Base-by-base conservation (phyloP, 1,140 invertebrate genomes). In the Megathymus violae region DNA sequence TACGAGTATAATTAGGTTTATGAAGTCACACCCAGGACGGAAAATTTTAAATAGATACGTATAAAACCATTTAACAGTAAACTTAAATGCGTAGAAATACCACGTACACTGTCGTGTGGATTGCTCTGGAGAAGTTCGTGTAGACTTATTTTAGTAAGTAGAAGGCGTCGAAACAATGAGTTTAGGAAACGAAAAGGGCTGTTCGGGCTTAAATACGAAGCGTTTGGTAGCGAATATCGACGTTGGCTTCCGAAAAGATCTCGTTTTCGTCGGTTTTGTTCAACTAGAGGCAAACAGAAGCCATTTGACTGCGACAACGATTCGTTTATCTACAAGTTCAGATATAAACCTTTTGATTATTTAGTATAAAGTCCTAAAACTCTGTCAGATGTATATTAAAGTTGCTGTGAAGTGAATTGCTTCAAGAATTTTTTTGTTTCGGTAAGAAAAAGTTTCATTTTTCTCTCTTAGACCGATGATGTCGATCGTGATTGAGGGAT, bases 61-160 rank as follows among this genome's bases (percentile, higher is more conserved):
- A 0, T 15, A 25, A 22, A 31, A 47, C n/a, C n/a, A n/a, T n/a
- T n/a, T n/a, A n/a, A n/a, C n/a, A n/a, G n/a, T n/a, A n/a, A n/a
- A n/a, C n/a, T n/a, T 34, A 16, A 50, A 50, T 31, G 31, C 47
- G 25, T 31, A 15, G 14, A 50, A 50, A 50, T 16, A 9, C 22
- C 13, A 11, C 14, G 19, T 19, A 50, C 47, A 48, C 7, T 6
- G 16, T 17, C n/a, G 19, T 22, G 44, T 47, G 17, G 16, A 34
- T 31, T 15, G 46, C 46, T 48, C 31, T 19, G 14, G 25, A 31
- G 13, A 3, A 34, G 46, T 48, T 48, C 46, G 1, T 27, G 46
- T 48, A 48, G 13, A 48, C 46, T 48, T 48, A 48, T 48, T 48
- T 48, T 48, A 48, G 22, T 48, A 48, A 48, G 46, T 48, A 13